Conservation (phyloP, 1,140 invertebrate genomes). For the Pseudomyrmex cubaensis region DNA sequence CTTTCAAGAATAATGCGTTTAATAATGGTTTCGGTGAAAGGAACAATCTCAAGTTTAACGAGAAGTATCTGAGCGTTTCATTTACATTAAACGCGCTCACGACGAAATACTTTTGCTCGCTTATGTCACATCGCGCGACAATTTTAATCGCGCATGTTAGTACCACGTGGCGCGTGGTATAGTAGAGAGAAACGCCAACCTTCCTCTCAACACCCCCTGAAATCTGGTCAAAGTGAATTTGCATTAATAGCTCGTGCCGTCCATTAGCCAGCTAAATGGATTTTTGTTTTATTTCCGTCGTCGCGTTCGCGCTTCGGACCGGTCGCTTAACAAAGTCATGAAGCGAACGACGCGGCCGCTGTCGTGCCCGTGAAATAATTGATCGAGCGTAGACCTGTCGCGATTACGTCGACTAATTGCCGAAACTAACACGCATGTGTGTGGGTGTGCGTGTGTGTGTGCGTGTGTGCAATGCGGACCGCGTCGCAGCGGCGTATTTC, state of each 20-base stretch:
- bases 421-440: conserved; percentile 44
- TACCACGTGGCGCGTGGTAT: neutral
- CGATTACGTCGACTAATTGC: conserved; percentile 59
- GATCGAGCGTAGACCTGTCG: conserved; percentile 62
- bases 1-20: neutral
- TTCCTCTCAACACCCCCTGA: conserved; percentile 27
- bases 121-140: neutral
- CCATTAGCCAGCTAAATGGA: conserved; percentile 76
- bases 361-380: conserved; percentile 63
- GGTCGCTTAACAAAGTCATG: conserved; percentile 75
- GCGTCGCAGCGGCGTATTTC: conserved; percentile 13
- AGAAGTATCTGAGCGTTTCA: conserved; percentile 16
- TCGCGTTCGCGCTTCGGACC: conserved; percentile 35
- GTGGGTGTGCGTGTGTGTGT: neutral
- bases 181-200: neutral
- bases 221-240: conserved; percentile 77
- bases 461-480: too few species aligned
- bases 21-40: neutral
- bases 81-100: neutral
- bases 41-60: neutral
- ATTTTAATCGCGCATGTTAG: conserved; percentile 56
- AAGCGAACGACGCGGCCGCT: conserved; percentile 66
- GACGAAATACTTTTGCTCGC: too few species aligned
- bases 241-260: conserved; percentile 75
- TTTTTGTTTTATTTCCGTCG: conserved; percentile 75